Evolutionary conservation across 2,113 vertebrate species (phyloP).

Genomic region (Planiliza haematocheilus): DNA sequence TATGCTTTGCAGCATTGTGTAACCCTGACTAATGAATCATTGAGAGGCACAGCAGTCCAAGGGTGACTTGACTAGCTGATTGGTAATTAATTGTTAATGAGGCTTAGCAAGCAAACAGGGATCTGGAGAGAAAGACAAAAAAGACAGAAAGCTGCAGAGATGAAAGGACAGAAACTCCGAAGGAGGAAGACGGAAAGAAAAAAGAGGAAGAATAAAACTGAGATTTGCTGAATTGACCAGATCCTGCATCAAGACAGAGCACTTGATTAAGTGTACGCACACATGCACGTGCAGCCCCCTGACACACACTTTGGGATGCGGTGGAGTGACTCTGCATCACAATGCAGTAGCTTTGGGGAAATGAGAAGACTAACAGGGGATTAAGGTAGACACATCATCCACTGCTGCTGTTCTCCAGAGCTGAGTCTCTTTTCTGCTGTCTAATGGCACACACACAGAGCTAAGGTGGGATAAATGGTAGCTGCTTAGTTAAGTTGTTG

Average conservation of each 20-base stretch:
- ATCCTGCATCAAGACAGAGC: conserved; percentile 69
- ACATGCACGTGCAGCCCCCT: conserved; percentile 14
- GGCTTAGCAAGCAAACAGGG: conserved; percentile 78
- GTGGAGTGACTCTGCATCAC: conserved; percentile 77
- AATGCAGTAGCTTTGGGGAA: conserved; percentile 70
- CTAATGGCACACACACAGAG: conserved; percentile 7
- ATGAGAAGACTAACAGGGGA: conserved; percentile 68
- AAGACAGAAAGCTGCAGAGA: conserved; percentile 54
- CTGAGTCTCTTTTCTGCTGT: conserved; percentile 23
- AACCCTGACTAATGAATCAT: conserved; percentile 85
- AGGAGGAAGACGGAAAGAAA: conserved; percentile 6
- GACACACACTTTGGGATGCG: conserved; percentile 39
- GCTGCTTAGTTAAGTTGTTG: conserved; percentile 7
- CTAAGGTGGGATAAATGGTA: conserved; percentile 11
- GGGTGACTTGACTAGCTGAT: conserved; percentile 85
- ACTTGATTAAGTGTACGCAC: conserved; percentile 73
- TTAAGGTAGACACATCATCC: conserved; percentile 71
- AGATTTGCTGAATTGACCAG: conserved; percentile 62
- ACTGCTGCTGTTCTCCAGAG: conserved; percentile 56
- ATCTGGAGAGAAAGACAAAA: conserved; percentile 61
- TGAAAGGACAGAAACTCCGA: conserved; percentile 58
- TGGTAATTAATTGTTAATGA: conserved; percentile 87
- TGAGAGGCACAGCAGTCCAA: conserved; percentile 78
- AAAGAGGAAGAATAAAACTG: conserved; percentile 3
- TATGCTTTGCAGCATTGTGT: conserved; percentile 71